Evolutionary conservation across 2,888 invertebrate species (phyloP), one percentile per base, ranked within the genome.

Genomic region (Bedellia somnulentella): DNA sequence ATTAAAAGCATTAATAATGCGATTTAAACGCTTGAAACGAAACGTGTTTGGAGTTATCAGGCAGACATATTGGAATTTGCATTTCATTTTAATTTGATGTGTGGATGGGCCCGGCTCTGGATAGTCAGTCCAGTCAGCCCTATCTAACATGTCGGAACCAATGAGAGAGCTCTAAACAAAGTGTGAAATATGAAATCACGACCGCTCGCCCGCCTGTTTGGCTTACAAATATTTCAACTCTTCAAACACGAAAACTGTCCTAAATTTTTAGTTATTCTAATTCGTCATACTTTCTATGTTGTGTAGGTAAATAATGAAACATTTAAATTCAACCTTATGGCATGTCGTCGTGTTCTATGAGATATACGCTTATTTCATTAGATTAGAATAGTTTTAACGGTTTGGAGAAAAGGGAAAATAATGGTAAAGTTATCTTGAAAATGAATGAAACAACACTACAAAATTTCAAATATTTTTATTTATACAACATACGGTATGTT

Each of bases 181-280:
- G 75, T 75, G 75, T 73, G 71, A 75, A 75, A 71, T 71, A 75
- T 71, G 70, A 70, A 75, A 75, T 75, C 75, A 75, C 75, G 75
- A 75, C 55, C 64, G 57, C 53, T 52, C 57, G 62, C 54, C 49
- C 53, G 54, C 49, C 10, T 66, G 64, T 75, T 73, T 71, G 68
- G 59, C 63, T 66, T 66, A 64, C 59, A 63, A 70, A 75, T 73
- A 67, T 60, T 58, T 59, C 58, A 61, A 52, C 53, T 62, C 56
- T 61, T 57, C 61, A 61, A 64, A 63, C 54, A 52, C 42, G 52
- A 57, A 53, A 52, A 46, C 50, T 48, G 46, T 29, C 18, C 3
- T 15, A 12, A 4, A 10, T 15, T 29, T 29, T 25, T 29, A n/a
- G n/a, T n/a, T n/a, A 10, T n/a, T n/a, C n/a, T n/a, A n/a, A n/a